These are phyloP conservation scores for Sminthurides aquaticus DNA, from an alignment of 2,888 invertebrate species.

Conservation along the genomic window DNA sequence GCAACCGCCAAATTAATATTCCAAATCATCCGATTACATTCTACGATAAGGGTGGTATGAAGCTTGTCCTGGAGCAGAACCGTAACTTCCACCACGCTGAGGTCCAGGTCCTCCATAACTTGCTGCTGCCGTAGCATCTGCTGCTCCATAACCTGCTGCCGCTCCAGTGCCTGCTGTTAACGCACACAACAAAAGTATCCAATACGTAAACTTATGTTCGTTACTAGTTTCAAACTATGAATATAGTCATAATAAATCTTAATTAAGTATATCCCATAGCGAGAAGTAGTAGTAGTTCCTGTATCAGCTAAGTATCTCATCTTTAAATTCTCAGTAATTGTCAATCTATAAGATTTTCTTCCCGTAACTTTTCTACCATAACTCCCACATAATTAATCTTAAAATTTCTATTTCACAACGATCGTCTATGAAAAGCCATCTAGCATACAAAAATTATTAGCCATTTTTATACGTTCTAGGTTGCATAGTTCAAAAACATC, in stretches of 20 bases:
- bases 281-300: not conserved
- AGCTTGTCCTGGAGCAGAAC: slow-evolving; percentile 45
- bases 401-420: too few species aligned
- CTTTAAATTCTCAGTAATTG: too few species aligned
- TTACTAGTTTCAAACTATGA: not conserved
- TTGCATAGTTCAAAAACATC: too few species aligned
- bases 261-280: not conserved
- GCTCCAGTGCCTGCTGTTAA: slow-evolving; percentile 38
- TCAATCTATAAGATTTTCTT: too few species aligned
- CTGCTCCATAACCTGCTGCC: slow-evolving; percentile 44
- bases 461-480: too few species aligned
- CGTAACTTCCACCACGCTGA: slow-evolving; percentile 49
- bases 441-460: too few species aligned
- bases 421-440: too few species aligned
- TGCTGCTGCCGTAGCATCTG: slow-evolving; percentile 40
- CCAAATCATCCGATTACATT: slow-evolving; percentile 44
- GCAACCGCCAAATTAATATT: not conserved
- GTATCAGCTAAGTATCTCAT: too few species aligned
- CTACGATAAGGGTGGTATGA: slow-evolving; percentile 53
- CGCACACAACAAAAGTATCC: slow-evolving; percentile 1
- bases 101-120: slow-evolving; percentile 49
- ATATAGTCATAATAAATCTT: not conserved
- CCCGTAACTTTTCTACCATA: too few species aligned
- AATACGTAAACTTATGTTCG: not conserved
- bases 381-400: too few species aligned